These are phyloP conservation scores for Tubiluchus corallicola DNA, from an alignment of 2,888 invertebrate genomes.

Conservation along the genomic window DNA sequence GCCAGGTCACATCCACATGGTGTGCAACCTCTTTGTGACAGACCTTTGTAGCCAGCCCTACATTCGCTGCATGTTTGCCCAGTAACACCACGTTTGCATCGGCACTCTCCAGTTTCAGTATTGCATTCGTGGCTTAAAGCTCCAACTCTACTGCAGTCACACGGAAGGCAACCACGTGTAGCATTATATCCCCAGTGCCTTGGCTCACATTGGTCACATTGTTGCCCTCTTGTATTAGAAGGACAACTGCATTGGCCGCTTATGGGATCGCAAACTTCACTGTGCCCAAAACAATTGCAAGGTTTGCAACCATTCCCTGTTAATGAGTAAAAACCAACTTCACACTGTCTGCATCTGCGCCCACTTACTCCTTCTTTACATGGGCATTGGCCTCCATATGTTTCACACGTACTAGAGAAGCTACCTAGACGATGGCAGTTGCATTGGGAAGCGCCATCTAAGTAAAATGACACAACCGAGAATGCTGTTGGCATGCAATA, in stretches of 20 bases:
- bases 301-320: conserved; percentile 51
- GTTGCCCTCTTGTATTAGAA: conserved; percentile 22
- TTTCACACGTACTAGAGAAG: neutral
- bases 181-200: conserved; percentile 18
- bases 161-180: neutral
- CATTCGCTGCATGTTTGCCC: neutral
- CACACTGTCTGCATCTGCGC: conserved; percentile 61
- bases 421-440: neutral
- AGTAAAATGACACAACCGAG: neutral
- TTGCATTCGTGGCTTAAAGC: neutral
- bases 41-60: neutral
- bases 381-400: neutral
- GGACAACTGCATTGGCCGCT: conserved; percentile 15
- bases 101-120: neutral
- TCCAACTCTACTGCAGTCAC: neutral
- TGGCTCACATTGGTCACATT: conserved; percentile 22
- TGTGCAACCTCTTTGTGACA: conserved; percentile 42
- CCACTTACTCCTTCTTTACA: conserved; percentile 58
- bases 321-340: conserved; percentile 66
- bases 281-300: conserved; percentile 37
- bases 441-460: neutral
- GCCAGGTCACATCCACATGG: conserved; percentile 39
- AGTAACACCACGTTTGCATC: neutral
- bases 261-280: conserved; percentile 20
- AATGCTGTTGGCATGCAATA: neutral